Evolutionary conservation across 2,113 vertebrate genomes (phyloP), one percentile per base, ranked within the genome.

Genomic region (Oenanthe melanoleuca): DNA sequence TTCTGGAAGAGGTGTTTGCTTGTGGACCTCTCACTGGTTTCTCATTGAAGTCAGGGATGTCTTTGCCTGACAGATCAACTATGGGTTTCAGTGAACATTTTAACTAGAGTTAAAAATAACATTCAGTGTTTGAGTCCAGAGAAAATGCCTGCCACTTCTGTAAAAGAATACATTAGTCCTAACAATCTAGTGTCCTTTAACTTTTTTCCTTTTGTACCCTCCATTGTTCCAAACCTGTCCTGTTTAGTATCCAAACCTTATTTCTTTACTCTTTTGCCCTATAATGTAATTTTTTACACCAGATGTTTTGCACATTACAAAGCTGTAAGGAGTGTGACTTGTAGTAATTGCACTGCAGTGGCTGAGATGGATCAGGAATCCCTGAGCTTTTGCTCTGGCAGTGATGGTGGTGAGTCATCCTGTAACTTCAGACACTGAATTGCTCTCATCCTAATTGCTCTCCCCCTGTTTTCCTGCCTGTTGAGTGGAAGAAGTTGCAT

Each of bases 271-370:
- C 15, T 63, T 49, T 80, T 70, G 29, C 71, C 57, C 53, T 89
- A 9, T 82, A 89, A 71, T 83, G 65, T 86, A 49, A 49, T 87
- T 81, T 92, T 91, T 95, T 53, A 82, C 38, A 42, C 74, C 18
- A 90, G 82, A 86, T 88, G 72, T 91, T 96, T 93, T 94, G 82
- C 31, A 60, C 20, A 14, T 94, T 80, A 44, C 38, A 52, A 93
- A 94, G 52, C 82, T 44, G 47, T 88, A 77, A 85, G 75, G 78
- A 74, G 64, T 15, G 11, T 80, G 72, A 38, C 75, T 74, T 72
- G 64, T 23, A 63, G 56, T 92, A 86, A 90, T 92, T 95, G 82
- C 65, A 64, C 47, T 92, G 82, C 47, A 61, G 37, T 74, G 57
- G 37, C 40, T 79, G 49, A 70, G 71, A 64, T 74, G 61, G 42